Evolutionary conservation across 2,113 vertebrate genomes (phyloP), one percentile per base, ranked within the genome.

Genomic region (Elephas maximus): DNA sequence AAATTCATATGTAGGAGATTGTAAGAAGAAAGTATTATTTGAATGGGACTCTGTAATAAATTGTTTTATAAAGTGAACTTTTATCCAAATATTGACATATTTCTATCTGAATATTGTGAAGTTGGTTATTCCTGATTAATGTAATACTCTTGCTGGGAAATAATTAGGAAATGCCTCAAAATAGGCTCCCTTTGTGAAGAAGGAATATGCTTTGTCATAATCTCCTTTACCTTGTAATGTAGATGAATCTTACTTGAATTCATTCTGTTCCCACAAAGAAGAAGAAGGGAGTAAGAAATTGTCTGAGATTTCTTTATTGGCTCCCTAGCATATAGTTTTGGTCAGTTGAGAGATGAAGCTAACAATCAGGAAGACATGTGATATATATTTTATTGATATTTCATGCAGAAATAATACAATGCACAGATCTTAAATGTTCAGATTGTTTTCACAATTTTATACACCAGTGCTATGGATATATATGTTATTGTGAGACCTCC

Each of bases 361-460:
- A 84, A 93, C 12, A 86, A 37, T 60, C 44, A 71, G 10, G 24
- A 91, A 77, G 2, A 88, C 73, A 62, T 79, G 71, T 83, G 1
- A 82, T 74, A 90, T 87, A 23, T 14, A 82, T 76, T 51, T 77
- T 53, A 57, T 73, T 87, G 51, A 45, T 62, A 60, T 78, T 7
- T 41, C 77, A 82, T 48, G 18, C 0, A 63, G 48, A 67, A 74
- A 51, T 8, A 83, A 84, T 73, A 79, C 1, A 81, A 20, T 65
- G 2, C 10, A 77, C n/a, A 85, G 1, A 30, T 33, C 17, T 88
- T 85, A 82, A 82, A 2, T 74, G 18, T 23, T 71, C 30, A 78
- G 11, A 74, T 9, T 67, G 12, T 33, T 81, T 93, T 93, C 10
- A 87, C 23, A 95, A 69, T 78, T 95, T 8, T 26, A 69, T 91